A percentile compares a stretch with the other conserved stretches of the same genome.
Conservation (phyloP, 2,888 invertebrate genomes). For the Campoletis raptor region DNA sequence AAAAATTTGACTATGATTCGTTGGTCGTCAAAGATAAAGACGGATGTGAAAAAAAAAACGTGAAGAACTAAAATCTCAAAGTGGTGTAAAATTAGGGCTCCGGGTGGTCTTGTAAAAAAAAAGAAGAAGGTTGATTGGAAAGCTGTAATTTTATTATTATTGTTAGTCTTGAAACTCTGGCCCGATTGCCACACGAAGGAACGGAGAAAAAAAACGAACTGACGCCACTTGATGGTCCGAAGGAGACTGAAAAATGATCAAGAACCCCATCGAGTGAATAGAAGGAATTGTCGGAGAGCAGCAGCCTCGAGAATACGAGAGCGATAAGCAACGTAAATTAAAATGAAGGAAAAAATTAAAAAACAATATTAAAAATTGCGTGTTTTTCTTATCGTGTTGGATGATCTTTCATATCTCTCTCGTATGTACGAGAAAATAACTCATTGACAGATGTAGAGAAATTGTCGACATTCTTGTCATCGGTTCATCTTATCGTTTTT, state of each 20-base stretch:
- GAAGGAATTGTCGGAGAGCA: background rate
- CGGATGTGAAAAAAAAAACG: slow-evolving; percentile 9
- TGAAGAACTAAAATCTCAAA: slow-evolving; percentile 34
- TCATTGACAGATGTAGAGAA: slow-evolving; percentile 68
- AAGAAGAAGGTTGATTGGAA: slow-evolving; percentile 45
- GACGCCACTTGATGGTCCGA: background rate
- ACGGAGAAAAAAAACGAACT: background rate
- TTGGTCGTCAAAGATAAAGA: slow-evolving; percentile 31
- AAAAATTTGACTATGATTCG: slow-evolving; percentile 49
- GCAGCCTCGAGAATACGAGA: slow-evolving; percentile 30
- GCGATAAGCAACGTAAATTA: slow-evolving; percentile 46
- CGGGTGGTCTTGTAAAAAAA: slow-evolving; percentile 36
- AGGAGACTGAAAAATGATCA: slow-evolving; percentile 13
- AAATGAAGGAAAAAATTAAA: slow-evolving; percentile 26
- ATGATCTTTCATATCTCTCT: slow-evolving; percentile 41
- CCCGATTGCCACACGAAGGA: background rate
- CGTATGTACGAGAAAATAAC: slow-evolving; percentile 57
- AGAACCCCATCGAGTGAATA: background rate
- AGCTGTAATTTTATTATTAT: slow-evolving; percentile 7
- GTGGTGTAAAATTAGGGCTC: slow-evolving; percentile 39
- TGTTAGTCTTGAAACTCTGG: slow-evolving; percentile 24
- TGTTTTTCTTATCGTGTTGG: slow-evolving; percentile 56
- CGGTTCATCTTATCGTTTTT: slow-evolving; percentile 38
- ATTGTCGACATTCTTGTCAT: slow-evolving; percentile 45
- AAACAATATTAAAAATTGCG: slow-evolving; percentile 34